Percentiles rank a stretch among this genome's conserved stretches.
phyloP scores from a whole-genome alignment of 2,888 invertebrate species.

The Tetragonisca angustula region DNA sequence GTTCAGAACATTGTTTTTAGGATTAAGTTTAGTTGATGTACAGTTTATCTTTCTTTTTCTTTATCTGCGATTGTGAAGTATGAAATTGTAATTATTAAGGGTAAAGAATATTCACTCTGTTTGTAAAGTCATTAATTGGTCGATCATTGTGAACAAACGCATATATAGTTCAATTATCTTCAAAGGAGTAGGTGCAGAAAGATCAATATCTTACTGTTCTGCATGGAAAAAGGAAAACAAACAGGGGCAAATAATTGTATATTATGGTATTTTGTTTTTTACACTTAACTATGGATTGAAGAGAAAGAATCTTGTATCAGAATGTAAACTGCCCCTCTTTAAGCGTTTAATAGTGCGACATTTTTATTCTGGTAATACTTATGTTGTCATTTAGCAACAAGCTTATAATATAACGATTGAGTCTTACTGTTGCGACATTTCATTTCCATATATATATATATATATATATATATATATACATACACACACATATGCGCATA shows the following conservation, averaged over 20 bases:
- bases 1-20: slow-evolving; percentile 54
- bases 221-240: slow-evolving; percentile 3
- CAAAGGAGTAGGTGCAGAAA: slow-evolving; percentile 29
- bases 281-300: slow-evolving; percentile 38
- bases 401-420: slow-evolving; percentile 22
- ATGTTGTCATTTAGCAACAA: not conserved
- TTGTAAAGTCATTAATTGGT: slow-evolving; percentile 56
- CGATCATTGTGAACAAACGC: slow-evolving; percentile 44
- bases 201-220: slow-evolving; percentile 38
- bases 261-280: slow-evolving; percentile 45
- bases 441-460: slow-evolving; percentile 11
- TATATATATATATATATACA: not conserved
- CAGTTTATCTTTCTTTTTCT: slow-evolving; percentile 42
- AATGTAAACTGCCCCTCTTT: slow-evolving; percentile 18
- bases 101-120: slow-evolving; percentile 46
- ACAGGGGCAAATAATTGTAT: slow-evolving; percentile 36
- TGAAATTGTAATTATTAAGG: slow-evolving; percentile 61
- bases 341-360: slow-evolving; percentile 47
- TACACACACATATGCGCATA: not conserved
- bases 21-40: slow-evolving; percentile 67
- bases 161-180: slow-evolving; percentile 30
- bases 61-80: slow-evolving; percentile 54
- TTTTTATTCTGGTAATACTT: slow-evolving; percentile 22
- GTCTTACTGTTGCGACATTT: slow-evolving; percentile 41
- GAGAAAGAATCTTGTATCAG: slow-evolving; percentile 38